Percentiles rank a stretch among this genome's conserved stretches.
phyloP scores from a whole-genome alignment of 2,113 vertebrate species.

The Platysternon megacephalum region DNA sequence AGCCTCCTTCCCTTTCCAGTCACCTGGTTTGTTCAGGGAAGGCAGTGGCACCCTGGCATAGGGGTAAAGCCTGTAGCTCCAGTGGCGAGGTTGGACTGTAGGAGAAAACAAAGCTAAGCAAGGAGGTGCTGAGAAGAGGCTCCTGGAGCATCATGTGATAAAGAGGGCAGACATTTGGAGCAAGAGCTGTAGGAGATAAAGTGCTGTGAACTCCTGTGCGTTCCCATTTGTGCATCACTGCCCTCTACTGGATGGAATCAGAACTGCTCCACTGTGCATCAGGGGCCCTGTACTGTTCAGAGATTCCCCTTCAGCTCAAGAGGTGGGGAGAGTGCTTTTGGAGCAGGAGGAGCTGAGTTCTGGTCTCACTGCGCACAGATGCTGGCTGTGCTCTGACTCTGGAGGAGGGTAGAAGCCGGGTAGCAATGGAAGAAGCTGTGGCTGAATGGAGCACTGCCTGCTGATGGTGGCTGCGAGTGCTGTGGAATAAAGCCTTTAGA shows the following conservation, averaged over 20 bases:
- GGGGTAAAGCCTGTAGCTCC: not conserved
- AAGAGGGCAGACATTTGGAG: not conserved
- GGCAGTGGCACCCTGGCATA: not conserved
- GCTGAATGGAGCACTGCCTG: not conserved
- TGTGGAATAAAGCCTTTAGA: not conserved
- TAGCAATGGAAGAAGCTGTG: not conserved
- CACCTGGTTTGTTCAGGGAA: not conserved
- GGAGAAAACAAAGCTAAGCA: not conserved
- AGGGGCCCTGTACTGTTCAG: not conserved
- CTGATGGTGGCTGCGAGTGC: not conserved
- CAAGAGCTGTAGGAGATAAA: not conserved
- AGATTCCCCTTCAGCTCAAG: not conserved
- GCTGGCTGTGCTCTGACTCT: not conserved
- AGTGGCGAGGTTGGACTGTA: not conserved
- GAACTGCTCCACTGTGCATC: not conserved
- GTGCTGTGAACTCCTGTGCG: not conserved
- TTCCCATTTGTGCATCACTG: not conserved
- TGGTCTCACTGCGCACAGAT: not conserved
- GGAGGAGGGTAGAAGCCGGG: not conserved
- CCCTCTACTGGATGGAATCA: not conserved
- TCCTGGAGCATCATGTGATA: not conserved
- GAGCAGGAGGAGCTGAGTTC: not conserved
- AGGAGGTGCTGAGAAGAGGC: not conserved
- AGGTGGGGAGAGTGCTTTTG: not conserved
- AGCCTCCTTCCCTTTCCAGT: not conserved